Conservation (phyloP, 1,140 invertebrate species). For the Drosophila kohkoa region DNA sequence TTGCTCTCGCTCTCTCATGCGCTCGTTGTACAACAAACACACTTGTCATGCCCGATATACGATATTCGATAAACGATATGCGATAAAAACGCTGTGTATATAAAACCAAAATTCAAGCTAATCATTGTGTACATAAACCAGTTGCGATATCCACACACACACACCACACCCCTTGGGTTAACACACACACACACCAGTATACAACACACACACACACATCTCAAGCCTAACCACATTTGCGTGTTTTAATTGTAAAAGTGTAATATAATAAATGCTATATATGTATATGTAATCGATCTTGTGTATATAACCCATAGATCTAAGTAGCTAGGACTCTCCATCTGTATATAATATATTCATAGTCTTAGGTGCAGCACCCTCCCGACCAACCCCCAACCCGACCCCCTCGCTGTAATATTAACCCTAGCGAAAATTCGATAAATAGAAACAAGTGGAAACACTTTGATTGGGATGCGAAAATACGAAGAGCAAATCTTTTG, state of each 20-base stretch:
- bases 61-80: slow-evolving; percentile 4
- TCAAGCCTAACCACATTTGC: slow-evolving; percentile 43
- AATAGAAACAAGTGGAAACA: not conserved
- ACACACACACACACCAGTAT: slow-evolving; percentile 4
- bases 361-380: slow-evolving; percentile 36
- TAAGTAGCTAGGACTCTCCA: slow-evolving; percentile 10
- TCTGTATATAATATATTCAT: slow-evolving; percentile 26
- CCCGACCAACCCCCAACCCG: not conserved
- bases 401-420: slow-evolving; percentile 15
- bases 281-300: slow-evolving; percentile 30
- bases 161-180: slow-evolving; percentile 14
- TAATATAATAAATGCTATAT: slow-evolving; percentile 4
- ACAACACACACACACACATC: slow-evolving; percentile 30
- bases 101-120: slow-evolving; percentile 18
- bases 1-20: slow-evolving; percentile 32
- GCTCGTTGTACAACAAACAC: slow-evolving; percentile 27
- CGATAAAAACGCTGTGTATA: slow-evolving; percentile 1
- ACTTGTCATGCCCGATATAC: slow-evolving; percentile 22
- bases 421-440: slow-evolving; percentile 12
- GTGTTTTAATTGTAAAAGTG: slow-evolving; percentile 26
- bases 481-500: not conserved
- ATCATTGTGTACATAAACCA: slow-evolving; percentile 38
- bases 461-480: slow-evolving; percentile 13
- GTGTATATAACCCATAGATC: slow-evolving; percentile 41
- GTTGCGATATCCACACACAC: slow-evolving; percentile 13